phyloP scores from a whole-genome alignment of 2,113 vertebrate genomes.

The Notothenia coriiceps region DNA sequence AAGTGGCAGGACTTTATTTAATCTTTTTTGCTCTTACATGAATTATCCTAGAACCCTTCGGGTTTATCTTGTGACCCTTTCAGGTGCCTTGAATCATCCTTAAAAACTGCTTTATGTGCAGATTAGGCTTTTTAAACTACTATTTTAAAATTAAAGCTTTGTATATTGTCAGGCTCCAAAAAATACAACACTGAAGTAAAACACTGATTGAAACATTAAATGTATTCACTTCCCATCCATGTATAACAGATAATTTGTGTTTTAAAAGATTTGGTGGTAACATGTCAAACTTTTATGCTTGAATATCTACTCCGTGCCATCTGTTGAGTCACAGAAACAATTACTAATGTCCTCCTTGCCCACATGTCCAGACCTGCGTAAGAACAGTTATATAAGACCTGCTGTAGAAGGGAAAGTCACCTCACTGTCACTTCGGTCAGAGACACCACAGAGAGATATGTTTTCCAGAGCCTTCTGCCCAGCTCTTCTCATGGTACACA shows the following conservation, averaged over 20 bases:
- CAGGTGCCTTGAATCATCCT: no score
- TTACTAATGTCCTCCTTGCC: slow-evolving; percentile 67
- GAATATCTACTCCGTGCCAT: slow-evolving; percentile 42
- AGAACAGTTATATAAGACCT: slow-evolving; percentile 66
- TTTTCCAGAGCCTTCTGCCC: slow-evolving; percentile 67
- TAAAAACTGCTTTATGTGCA: background rate
- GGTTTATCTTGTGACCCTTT: no score
- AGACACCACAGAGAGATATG: slow-evolving; percentile 62
- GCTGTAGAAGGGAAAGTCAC: slow-evolving; percentile 56
- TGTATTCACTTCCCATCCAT: background rate
- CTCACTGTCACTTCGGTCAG: slow-evolving; percentile 53
- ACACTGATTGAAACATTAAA: background rate
- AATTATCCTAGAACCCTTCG: no score
- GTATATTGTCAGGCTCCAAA: background rate
- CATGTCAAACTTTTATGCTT: slow-evolving; percentile 39
- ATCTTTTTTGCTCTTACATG: no score
- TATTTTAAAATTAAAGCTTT: no score
- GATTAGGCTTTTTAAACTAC: background rate
- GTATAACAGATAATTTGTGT: slow-evolving; percentile 1
- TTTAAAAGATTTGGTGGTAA: slow-evolving; percentile 47
- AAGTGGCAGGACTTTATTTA: background rate
- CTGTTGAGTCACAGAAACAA: slow-evolving; percentile 72
- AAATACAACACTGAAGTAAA: background rate
- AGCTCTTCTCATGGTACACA: slow-evolving; percentile 47
- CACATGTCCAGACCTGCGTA: slow-evolving; percentile 55